Evolutionary conservation across 2,113 vertebrate genomes (phyloP), one percentile per base, ranked within the genome.

Genomic region (Pantherophis guttatus): DNA sequence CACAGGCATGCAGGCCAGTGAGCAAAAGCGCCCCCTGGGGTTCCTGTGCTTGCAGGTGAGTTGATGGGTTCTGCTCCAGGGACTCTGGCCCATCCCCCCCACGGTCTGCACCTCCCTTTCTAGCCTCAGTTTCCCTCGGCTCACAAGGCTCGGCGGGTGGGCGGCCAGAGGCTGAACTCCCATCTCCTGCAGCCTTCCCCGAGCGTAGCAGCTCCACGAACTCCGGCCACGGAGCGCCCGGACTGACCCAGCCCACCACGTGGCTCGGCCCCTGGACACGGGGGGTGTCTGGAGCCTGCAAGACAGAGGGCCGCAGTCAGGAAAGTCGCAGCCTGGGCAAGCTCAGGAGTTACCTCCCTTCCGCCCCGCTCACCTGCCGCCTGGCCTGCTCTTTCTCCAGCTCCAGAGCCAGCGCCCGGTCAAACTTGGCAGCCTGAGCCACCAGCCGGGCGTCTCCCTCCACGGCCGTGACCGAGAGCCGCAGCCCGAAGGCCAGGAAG

Each of bases 1-100:
- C 99, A 0, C 99, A 99, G 85, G 99, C 98, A 0, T 99, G 99
- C 1, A 99, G 98, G 53, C 99, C 99, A 0, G 98, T 99, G 52
- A 99, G 96, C 94, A 99, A 93, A 92, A 99, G 17, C 19, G 95
- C 48, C 75, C 21, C 50, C 0, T 3, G 86, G 1, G 39, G 17
- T 10, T 6, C 8, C 3, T 0, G 29, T 3, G 23, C 8, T 33
- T 4, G 19, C 24, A 13, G 33, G 54, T 7, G 10, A 9, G 15
- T 1, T 24, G 54, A 5, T 7, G 87, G 91, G 90, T 54, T 44
- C 86, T 15, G 7, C 12, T 24, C 24, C 4, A 11, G 44, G 23
- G 87, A 44, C 21, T 53, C 86, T 13, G 23, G 44, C 21, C 8
- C 21, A 9, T n/a, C 24, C 3, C 50, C 59, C 23, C 3, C 9